Conservation (phyloP, 2,888 invertebrate genomes). For the Labia minor region DNA sequence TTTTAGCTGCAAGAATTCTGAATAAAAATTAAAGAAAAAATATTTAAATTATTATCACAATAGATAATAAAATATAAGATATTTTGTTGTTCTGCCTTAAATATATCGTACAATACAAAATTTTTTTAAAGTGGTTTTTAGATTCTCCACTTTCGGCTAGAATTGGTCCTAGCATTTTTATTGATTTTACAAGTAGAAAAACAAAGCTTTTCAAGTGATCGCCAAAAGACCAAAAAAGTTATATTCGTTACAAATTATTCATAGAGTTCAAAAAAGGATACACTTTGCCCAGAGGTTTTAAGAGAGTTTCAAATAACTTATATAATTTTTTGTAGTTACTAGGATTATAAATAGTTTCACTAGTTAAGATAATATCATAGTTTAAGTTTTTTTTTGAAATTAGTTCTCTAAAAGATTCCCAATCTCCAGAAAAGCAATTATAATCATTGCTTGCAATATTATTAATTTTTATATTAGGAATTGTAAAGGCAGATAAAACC, state of each 20-base stretch:
- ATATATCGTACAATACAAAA: no score
- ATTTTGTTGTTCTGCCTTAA: no score
- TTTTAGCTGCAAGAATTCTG: constrained; percentile 74
- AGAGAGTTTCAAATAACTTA: constrained; percentile 49
- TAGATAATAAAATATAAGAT: no score
- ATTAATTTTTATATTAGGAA: constrained; percentile 68
- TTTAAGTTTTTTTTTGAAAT: constrained; percentile 37
- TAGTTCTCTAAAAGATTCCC: constrained; percentile 48
- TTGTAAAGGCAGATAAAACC: constrained; percentile 66
- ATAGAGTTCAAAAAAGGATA: constrained; percentile 40
- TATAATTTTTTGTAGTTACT: constrained; percentile 67
- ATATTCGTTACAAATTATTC: neutral
- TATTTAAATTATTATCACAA: constrained; percentile 17
- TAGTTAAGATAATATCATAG: constrained; percentile 78
- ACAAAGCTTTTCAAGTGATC: no score
- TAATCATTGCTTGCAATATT: constrained; percentile 35
- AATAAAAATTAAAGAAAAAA: constrained; percentile 19
- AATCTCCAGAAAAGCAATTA: constrained; percentile 57
- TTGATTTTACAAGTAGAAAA: no score
- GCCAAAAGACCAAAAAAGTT: no score
- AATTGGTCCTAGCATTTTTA: no score
- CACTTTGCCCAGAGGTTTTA: constrained; percentile 52
- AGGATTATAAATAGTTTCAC: constrained; percentile 87
- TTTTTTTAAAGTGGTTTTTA: no score
- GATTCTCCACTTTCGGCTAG: no score